Base-by-base conservation (phyloP, 2,888 invertebrate genomes). In the Mechanitis messenoides region DNA sequence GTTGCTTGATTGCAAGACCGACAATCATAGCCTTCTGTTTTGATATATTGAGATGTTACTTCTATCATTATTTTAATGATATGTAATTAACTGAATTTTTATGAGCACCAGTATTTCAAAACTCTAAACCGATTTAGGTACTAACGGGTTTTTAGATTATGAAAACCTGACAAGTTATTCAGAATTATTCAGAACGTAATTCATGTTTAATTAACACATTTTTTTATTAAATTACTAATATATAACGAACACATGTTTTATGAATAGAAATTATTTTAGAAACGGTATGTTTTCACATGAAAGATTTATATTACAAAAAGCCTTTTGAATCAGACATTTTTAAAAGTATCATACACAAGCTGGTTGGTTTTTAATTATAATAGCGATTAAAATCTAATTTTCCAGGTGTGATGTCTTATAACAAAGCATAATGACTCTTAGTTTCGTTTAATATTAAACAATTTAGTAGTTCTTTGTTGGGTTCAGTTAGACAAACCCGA, bases 361-460 rank as follows among this genome's bases (percentile, higher is more conserved):
- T 56, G 56, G 56, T 60, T 53, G 60, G 58, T 61, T 71, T 70
- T 75, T 81, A 86, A 84, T 84, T 84, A 82, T 77, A 83, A 78
- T 77, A 73, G 53, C 71, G 88, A 87, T 88, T 83, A 76, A 64
- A 74, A 84, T 87, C 85, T 77, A 62, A 77, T 74, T 76, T 73
- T 73, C 86, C 87, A 86, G 87, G 83, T 88, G 88, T 67, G 78
- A 82, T 82, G 75, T 76, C 70, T 71, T 70, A 68, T 69, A 76
- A 88, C 86, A 88, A 89, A 80, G 74, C 76, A 76, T 71, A 79
- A 81, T 89, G 89, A 90, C 86, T 88, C 66, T 82, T 74, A 76
- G 73, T 79, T 80, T 85, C 77, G 69, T 70, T 72, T 9, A 42
- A 42, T 42, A 42, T 42, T 42, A 42, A 89, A 89, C 88, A 88